Conservation (phyloP, 2,113 vertebrate genomes). For the Furnarius figulus region DNA sequence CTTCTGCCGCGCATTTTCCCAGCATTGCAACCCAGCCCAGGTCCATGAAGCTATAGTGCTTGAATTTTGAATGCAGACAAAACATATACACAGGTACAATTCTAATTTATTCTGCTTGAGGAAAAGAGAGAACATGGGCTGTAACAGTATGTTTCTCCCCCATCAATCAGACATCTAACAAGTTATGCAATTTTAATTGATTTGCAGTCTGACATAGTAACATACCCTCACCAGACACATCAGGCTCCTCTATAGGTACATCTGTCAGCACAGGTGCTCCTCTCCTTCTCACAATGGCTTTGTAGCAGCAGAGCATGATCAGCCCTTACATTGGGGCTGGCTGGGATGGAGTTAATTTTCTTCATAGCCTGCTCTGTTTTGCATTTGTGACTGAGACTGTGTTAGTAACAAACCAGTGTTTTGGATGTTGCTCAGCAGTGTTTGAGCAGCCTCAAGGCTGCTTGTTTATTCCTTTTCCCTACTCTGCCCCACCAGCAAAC, state of each 20-base stretch:
- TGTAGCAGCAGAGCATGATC: neutral
- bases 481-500: neutral
- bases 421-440: neutral
- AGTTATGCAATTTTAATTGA: neutral
- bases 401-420: neutral
- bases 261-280: neutral
- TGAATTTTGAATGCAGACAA: neutral
- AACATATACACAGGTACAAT: neutral
- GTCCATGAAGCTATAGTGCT: neutral
- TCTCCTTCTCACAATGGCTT: neutral
- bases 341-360: neutral
- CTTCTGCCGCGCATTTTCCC: neutral
- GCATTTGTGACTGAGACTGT: neutral
- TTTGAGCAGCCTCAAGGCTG: neutral
- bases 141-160: neutral
- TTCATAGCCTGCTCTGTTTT: neutral
- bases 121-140: neutral
- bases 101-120: neutral
- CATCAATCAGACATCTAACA: neutral
- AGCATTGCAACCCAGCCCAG: neutral
- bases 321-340: neutral
- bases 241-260: neutral
- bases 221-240: neutral
- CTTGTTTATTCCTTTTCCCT: neutral
- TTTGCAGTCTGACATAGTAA: neutral